Evolutionary conservation across 2,797 vertebrate genomes (phyloP).

Genomic region (Callimico goeldii): DNA sequence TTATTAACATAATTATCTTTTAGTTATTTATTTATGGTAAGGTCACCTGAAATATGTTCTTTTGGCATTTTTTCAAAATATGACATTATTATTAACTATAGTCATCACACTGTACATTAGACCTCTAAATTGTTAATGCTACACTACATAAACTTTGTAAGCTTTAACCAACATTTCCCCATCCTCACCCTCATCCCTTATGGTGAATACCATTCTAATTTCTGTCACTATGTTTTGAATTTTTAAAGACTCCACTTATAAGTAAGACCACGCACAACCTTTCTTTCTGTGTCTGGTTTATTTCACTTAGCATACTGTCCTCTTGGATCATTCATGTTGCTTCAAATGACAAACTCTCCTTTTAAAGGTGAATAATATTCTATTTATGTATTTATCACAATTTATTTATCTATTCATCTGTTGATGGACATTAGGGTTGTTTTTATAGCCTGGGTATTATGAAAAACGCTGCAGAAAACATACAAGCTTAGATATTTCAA

Average conservation of each 20-base stretch:
- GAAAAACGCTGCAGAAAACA: neutral
- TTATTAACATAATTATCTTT: neutral
- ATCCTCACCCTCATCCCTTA: no score
- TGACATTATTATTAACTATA: neutral
- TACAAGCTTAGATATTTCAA: neutral
- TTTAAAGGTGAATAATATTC: neutral
- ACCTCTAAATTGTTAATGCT: neutral
- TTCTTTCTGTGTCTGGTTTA: neutral
- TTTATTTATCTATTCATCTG: neutral
- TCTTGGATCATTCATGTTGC: neutral
- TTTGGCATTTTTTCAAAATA: neutral
- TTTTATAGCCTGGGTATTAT: neutral
- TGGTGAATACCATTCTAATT: neutral
- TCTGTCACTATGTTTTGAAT: neutral
- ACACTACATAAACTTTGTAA: neutral
- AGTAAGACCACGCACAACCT: neutral
- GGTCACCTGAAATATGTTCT: neutral
- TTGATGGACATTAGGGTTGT: neutral
- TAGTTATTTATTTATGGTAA: neutral
- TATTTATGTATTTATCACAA: neutral
- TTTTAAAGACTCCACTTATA: neutral
- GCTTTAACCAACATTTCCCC: neutral
- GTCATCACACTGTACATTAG: neutral
- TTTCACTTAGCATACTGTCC: neutral
- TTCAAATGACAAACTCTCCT: neutral